Evolutionary conservation across 1,140 invertebrate species (phyloP).

Genomic region (Sweltsa coloradensis): DNA sequence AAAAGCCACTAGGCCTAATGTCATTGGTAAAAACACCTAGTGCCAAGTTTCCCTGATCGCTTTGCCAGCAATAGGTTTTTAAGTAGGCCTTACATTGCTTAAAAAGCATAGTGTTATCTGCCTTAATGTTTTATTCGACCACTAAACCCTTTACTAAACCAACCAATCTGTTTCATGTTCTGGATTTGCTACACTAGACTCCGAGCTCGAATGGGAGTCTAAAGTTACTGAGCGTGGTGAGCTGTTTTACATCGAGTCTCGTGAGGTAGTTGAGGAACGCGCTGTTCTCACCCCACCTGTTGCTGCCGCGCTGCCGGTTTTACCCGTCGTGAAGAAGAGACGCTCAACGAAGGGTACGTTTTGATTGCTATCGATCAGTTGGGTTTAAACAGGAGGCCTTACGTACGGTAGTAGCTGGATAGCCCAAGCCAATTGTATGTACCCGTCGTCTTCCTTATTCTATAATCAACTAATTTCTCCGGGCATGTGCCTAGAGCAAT

Average conservation of each 20-base stretch:
- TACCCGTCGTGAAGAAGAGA: not conserved
- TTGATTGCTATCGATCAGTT: not conserved
- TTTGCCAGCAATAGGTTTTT: too few species aligned
- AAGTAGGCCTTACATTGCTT: too few species aligned
- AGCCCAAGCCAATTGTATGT: too few species aligned
- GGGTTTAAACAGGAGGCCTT: not conserved
- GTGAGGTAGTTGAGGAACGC: not conserved
- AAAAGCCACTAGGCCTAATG: too few species aligned
- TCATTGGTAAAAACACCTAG: too few species aligned
- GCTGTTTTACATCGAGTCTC: slow-evolving; percentile 44
- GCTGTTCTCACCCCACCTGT: not conserved
- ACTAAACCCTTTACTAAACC: not conserved
- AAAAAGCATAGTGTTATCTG: not conserved
- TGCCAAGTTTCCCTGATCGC: too few species aligned
- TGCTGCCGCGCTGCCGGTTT: not conserved
- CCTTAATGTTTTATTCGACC: not conserved
- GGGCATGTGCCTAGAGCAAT: too few species aligned
- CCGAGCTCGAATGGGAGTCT: slow-evolving; percentile 48
- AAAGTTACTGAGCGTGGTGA: slow-evolving; percentile 41
- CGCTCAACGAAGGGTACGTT: slow-evolving; percentile 1
- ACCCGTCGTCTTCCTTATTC: too few species aligned
- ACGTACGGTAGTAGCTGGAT: slow-evolving; percentile 20
- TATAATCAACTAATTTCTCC: too few species aligned
- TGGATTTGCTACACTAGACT: slow-evolving; percentile 28
- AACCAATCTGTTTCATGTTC: not conserved